Base-by-base conservation (phyloP, 92 coral and sea anemone genomes). In the Palythoa heliodiscus region DNA sequence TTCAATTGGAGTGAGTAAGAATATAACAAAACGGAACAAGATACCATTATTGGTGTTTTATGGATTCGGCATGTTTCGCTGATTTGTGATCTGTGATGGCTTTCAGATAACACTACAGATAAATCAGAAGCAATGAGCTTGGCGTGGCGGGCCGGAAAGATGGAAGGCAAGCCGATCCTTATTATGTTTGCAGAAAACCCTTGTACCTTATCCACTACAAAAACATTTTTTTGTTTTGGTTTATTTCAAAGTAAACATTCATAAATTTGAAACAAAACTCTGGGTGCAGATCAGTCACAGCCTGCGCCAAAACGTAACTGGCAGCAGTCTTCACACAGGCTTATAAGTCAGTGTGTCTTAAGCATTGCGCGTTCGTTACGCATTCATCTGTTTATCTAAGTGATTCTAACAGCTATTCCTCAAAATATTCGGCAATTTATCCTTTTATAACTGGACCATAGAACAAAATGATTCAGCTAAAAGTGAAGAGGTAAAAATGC, bases 41-140 rank as follows among this genome's bases (percentile, higher is more conserved):
- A 80, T 80, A 80, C 29, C 84, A 68, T 80, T 80, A 80, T 80
- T 80, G 54, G 73, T 47, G 11, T 63, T 80, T 66, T 80, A 80
- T 80, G 74, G 84, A 47, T 80, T 80, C 84, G 74, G 84, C 74
- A 80, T 23, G 73, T 80, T 80, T 50, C 75, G 73, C 60, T 79
- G 83, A 79, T 79, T 64, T 79, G 71, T 63, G 84, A 80, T 66
- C 73, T 67, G 74, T 80, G 74, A 80, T 80, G 73, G 48, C 58
- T 80, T 70, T 69, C 7, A 64, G 84, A 80, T 80, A 50, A 15
- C 40, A 19, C 73, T n/a, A 48, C 74, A 48, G 84, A 80, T 80
- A 80, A 80, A 70, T 66, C 20, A 22, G 23, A 63, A 52, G 16
- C 70, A 80, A 80, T 80, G 74, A 66, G 73, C 66, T 22, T 80